Conservation (phyloP, 2,888 invertebrate species). For the Clusia tigrina region DNA sequence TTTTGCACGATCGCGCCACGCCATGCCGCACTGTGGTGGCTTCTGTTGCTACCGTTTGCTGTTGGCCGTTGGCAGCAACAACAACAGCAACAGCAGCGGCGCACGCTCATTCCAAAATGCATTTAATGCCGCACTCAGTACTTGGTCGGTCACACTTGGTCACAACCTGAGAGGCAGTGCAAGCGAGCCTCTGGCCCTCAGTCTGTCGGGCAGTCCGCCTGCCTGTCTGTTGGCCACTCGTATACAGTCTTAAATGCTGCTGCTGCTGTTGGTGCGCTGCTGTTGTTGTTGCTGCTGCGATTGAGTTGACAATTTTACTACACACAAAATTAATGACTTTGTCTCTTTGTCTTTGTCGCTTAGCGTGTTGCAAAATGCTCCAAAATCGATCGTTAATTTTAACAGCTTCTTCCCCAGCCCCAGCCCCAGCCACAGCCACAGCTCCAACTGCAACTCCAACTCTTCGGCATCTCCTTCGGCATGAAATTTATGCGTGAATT, state of each 20-base stretch:
- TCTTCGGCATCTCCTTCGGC: constrained; percentile 35
- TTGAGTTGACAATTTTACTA: constrained; percentile 8
- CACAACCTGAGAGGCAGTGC: no score
- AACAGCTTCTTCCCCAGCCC: constrained; percentile 49
- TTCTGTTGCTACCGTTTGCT: background rate
- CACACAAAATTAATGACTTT: constrained; percentile 2
- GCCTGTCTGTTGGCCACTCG: background rate
- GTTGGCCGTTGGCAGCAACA: background rate
- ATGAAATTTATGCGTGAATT: constrained; percentile 55
- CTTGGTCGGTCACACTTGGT: no score
- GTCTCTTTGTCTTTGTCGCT: no score
- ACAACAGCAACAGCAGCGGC: background rate
- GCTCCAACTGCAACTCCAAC: no score
- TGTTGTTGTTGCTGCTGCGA: background rate
- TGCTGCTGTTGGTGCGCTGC: background rate
- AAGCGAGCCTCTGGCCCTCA: background rate
- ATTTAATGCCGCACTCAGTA: no score
- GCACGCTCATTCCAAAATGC: background rate
- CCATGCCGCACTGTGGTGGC: background rate
- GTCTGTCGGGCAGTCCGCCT: background rate
- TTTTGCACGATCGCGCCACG: constrained; percentile 7
- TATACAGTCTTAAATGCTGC: background rate
- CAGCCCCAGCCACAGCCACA: no score
- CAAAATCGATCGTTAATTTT: constrained; percentile 46
- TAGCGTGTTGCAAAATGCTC: constrained; percentile 3